Conservation (phyloP, 2,113 vertebrate species). For the Amia ocellicauda region DNA sequence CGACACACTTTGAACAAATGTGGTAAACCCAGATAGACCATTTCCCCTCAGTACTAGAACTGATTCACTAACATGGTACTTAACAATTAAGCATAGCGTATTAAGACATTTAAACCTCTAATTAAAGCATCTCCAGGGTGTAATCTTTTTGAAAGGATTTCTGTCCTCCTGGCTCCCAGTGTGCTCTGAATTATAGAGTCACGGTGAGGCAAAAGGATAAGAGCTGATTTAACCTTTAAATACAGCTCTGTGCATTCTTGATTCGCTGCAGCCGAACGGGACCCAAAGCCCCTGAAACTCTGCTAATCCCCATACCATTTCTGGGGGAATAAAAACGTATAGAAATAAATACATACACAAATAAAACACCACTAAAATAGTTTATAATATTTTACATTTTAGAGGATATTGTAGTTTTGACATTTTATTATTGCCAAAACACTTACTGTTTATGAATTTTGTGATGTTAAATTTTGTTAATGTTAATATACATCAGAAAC, state of each 20-base stretch:
- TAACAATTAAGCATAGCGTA: slow-evolving; percentile 48
- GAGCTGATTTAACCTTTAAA: slow-evolving; percentile 70
- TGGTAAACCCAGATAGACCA: too few relatives aligned
- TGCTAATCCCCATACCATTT: background rate
- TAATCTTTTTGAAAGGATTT: slow-evolving; percentile 82
- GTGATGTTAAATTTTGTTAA: too few relatives aligned
- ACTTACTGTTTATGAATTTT: too few relatives aligned
- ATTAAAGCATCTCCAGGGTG: slow-evolving; percentile 70
- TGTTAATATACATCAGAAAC: too few relatives aligned
- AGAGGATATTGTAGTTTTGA: too few relatives aligned
- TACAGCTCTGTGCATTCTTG: slow-evolving; percentile 36
- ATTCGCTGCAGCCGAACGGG: background rate
- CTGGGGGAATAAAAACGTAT: too few relatives aligned
- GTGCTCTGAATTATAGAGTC: slow-evolving; percentile 74
- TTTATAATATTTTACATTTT: too few relatives aligned
- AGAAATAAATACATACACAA: too few relatives aligned
- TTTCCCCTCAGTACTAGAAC: too few relatives aligned
- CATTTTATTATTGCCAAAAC: too few relatives aligned
- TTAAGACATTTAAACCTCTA: slow-evolving; percentile 61
- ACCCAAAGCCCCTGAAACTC: background rate
- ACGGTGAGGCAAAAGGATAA: slow-evolving; percentile 76
- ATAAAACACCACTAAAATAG: too few relatives aligned
- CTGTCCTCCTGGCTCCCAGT: slow-evolving; percentile 63
- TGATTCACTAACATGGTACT: slow-evolving; percentile 29
- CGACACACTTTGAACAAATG: too few relatives aligned